These are phyloP conservation scores for Lepidurus arcticus DNA, from an alignment of 1,140 invertebrate species.

Conservation along the genomic window DNA sequence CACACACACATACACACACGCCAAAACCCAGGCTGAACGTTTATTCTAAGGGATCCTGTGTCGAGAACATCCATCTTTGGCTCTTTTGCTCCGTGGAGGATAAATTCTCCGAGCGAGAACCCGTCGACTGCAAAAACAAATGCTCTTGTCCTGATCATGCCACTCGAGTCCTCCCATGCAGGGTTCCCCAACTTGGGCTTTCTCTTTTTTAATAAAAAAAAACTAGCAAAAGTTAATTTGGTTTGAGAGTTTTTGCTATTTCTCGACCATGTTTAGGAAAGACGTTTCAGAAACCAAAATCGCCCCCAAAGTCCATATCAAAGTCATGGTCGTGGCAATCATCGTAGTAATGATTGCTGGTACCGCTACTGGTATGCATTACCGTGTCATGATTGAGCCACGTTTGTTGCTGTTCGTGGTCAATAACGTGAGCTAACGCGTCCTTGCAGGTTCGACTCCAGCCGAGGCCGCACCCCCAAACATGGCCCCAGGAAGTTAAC, in stretches of 20 bases:
- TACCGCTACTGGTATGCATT: background rate
- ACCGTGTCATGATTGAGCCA: background rate
- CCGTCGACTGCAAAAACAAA: background rate
- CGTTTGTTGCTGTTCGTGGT: slow-evolving; percentile 4
- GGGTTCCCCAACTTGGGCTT: background rate
- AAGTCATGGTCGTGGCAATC: slow-evolving; percentile 33
- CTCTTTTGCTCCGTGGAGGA: background rate
- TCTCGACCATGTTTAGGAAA: background rate
- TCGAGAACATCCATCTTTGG: background rate
- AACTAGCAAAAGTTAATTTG: background rate
- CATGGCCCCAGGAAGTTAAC: slow-evolving; percentile 33
- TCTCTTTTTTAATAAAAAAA: background rate
- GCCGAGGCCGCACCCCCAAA: slow-evolving; percentile 32
- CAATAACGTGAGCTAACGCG: slow-evolving; percentile 23
- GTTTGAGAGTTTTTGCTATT: background rate
- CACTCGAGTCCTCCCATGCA: background rate
- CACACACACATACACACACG: background rate
- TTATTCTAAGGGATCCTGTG: background rate
- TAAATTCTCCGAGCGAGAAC: background rate
- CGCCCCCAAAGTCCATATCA: slow-evolving; percentile 34
- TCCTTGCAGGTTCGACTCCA: slow-evolving; percentile 30
- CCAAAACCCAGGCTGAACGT: background rate
- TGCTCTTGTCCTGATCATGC: background rate
- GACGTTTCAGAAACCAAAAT: slow-evolving; percentile 31
- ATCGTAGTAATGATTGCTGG: slow-evolving; percentile 29